Evolutionary conservation across 2,888 invertebrate genomes (phyloP).

Genomic region (Corbicula japonica): DNA sequence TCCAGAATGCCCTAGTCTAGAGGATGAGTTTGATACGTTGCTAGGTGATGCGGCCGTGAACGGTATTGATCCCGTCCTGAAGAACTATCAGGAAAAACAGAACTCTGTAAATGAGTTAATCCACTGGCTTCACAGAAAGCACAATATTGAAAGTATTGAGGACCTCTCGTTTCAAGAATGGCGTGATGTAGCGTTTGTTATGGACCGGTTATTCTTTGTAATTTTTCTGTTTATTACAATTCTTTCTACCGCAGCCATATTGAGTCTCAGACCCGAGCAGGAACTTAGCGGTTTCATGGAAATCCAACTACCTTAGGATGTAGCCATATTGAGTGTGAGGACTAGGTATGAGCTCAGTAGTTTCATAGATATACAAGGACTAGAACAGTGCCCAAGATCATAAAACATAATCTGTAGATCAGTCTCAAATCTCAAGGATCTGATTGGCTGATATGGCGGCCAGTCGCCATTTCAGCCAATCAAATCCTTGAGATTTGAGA

Average conservation of each 20-base stretch:
- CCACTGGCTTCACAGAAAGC: constrained; percentile 71
- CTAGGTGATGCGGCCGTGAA: constrained; percentile 38
- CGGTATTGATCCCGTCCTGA: constrained; percentile 43
- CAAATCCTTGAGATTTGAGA: no score
- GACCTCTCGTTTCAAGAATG: constrained; percentile 78
- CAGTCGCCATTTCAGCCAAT: no score
- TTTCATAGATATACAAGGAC: no score
- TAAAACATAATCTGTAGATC: no score
- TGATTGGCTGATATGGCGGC: no score
- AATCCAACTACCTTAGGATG: no score
- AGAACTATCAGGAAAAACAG: constrained; percentile 58
- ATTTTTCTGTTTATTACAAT: constrained; percentile 76
- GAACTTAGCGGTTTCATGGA: constrained; percentile 62
- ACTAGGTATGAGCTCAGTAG: no score
- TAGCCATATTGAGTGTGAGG: no score
- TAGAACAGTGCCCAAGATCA: no score
- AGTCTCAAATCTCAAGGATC: no score
- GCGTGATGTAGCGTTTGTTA: constrained; percentile 79
- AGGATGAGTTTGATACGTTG: constrained; percentile 34
- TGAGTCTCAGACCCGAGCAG: constrained; percentile 76
- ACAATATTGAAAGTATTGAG: constrained; percentile 72
- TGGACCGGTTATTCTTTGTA: constrained; percentile 79
- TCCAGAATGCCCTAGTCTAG: constrained; percentile 16
- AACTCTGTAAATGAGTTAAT: constrained; percentile 74
- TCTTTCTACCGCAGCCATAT: constrained; percentile 74